Evolutionary conservation across 2,113 vertebrate genomes (phyloP).

Genomic region (Strix uralensis): DNA sequence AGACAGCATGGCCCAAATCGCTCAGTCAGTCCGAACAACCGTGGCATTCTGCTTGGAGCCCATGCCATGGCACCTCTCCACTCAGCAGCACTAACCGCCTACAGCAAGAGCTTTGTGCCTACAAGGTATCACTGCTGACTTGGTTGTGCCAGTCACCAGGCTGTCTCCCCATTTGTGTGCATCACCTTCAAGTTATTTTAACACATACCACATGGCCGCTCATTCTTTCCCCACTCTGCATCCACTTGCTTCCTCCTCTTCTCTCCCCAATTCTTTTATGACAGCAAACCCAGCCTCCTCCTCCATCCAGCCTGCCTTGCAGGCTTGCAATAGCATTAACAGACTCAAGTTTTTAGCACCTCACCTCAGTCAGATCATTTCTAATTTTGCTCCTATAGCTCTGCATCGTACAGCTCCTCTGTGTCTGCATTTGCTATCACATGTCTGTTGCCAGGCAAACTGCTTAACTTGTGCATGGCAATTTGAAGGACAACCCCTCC

Average conservation of each 20-base stretch:
- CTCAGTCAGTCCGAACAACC: fast-evolving
- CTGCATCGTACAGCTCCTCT: neutral
- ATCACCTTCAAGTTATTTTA: conserved; percentile 1
- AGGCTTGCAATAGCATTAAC: neutral
- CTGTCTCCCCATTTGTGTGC: neutral
- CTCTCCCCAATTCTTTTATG: neutral
- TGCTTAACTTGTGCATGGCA: neutral
- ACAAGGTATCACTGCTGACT: neutral
- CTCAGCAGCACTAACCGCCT: fast-evolving
- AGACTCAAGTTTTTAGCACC: neutral
- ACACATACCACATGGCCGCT: neutral
- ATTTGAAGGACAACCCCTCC: neutral
- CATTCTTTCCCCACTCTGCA: neutral
- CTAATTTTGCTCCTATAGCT: neutral
- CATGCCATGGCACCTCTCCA: fast-evolving
- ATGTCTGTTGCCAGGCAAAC: neutral
- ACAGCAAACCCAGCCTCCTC: neutral
- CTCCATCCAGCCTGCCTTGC: neutral
- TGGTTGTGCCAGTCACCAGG: neutral
- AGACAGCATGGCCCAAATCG: fast-evolving
- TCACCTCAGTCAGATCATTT: neutral
- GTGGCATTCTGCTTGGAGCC: fast-evolving
- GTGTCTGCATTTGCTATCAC: neutral
- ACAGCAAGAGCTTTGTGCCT: neutral
- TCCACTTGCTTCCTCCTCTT: neutral